Percentiles rank a stretch among this genome's conserved stretches.
phyloP scores from a whole-genome alignment of 1,140 invertebrate genomes.

The Brachionus sp. region DNA sequence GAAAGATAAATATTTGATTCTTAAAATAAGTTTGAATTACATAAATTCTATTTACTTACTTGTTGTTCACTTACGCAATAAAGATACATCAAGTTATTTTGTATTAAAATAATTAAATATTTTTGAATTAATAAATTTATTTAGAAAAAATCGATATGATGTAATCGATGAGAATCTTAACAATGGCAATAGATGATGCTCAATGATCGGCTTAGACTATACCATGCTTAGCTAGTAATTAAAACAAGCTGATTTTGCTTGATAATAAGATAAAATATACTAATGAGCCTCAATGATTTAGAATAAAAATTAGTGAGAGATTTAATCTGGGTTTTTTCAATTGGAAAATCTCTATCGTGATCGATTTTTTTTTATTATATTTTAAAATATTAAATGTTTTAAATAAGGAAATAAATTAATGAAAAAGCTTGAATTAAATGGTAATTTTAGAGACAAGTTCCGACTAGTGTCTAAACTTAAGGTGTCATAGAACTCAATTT shows the following conservation, averaged over 20 bases:
- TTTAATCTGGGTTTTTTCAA: neutral
- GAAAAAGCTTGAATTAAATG: neutral
- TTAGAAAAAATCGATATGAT: neutral
- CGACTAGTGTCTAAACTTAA: neutral
- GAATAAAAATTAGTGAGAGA: neutral
- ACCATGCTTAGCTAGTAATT: neutral
- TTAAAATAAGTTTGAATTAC: neutral
- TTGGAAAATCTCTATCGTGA: neutral
- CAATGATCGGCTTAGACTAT: neutral
- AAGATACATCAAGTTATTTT: neutral
- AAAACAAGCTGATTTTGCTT: neutral
- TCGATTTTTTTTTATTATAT: neutral
- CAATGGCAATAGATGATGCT: neutral
- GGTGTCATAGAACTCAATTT: neutral
- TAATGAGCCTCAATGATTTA: neutral
- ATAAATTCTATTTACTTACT: neutral
- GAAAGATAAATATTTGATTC: neutral
- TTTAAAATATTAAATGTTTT: neutral
- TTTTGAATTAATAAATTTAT: neutral
- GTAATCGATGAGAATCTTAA: neutral
- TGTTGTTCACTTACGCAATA: neutral
- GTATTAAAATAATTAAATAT: neutral
- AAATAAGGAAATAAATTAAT: neutral
- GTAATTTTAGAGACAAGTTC: neutral
- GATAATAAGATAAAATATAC: neutral